A percentile compares a stretch with the other conserved stretches of the same genome.
Conservation (phyloP, 2,888 invertebrate genomes). For the Maniola hyperantus region DNA sequence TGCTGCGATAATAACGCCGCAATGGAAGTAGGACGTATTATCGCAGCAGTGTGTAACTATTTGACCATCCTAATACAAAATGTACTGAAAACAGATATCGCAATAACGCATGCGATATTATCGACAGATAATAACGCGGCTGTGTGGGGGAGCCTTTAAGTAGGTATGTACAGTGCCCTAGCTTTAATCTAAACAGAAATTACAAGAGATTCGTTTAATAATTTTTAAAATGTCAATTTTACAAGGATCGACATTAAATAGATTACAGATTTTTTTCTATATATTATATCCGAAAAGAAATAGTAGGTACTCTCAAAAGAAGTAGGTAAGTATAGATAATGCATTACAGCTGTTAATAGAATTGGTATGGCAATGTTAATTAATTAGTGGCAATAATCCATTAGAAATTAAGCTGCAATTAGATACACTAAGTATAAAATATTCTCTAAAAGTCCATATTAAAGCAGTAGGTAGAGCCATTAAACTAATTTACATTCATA, state of each 20-base stretch:
- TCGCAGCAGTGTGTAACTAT: too few species aligned
- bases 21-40: too few species aligned
- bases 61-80: too few species aligned
- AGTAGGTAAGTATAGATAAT: background rate
- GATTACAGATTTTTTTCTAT: conserved; percentile 2
- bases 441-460: conserved; percentile 25
- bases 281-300: conserved; percentile 7
- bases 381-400: too few species aligned
- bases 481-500: conserved; percentile 28
- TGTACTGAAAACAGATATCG: too few species aligned
- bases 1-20: too few species aligned
- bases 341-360: conserved; percentile 3
- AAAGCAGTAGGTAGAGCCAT: conserved; percentile 26
- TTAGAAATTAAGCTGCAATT: conserved; percentile 32
- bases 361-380: conserved; percentile 19
- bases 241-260: conserved; percentile 2
- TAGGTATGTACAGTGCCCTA: conserved; percentile 27
- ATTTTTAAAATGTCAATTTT: conserved; percentile 29
- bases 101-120: too few species aligned
- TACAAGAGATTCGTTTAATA: conserved; percentile 35
- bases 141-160: too few species aligned
- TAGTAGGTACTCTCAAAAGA: conserved; percentile 16
- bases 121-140: too few species aligned
- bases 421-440: conserved; percentile 13
- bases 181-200: conserved; percentile 21